Percentiles rank a stretch among this genome's conserved stretches.
These are phyloP conservation scores for Lichenostomus cassidix DNA, from an alignment of 2,113 vertebrate species.

Conservation along the genomic window DNA sequence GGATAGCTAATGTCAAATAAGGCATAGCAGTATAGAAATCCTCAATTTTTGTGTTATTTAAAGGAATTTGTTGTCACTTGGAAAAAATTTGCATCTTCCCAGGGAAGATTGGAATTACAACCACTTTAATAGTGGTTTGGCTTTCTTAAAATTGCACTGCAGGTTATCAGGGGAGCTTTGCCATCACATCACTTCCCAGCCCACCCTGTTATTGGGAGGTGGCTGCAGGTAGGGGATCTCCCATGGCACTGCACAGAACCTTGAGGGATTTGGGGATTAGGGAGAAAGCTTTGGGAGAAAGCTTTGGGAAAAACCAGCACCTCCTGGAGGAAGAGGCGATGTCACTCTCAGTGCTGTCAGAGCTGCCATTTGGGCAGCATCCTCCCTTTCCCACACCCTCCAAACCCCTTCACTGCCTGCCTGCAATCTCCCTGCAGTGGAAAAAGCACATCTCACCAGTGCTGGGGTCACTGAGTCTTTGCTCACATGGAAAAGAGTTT, in stretches of 20 bases:
- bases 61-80: background rate
- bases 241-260: background rate
- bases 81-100: background rate
- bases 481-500: background rate
- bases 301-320: background rate
- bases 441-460: rapidly evolving
- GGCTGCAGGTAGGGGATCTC: background rate
- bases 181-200: background rate
- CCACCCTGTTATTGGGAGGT: background rate
- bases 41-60: background rate
- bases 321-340: background rate
- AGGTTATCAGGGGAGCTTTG: background rate
- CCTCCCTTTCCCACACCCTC: background rate
- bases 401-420: background rate
- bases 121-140: background rate
- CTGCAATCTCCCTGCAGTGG: background rate
- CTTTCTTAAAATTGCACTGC: background rate
- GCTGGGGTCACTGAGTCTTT: background rate
- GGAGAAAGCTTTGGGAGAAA: background rate
- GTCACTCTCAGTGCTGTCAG: background rate
- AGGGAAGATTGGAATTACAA: background rate
- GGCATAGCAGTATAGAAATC: rapidly evolving
- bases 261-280: background rate
- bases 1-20: background rate
- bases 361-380: background rate